Evolutionary conservation across 1,140 invertebrate genomes (phyloP).

Genomic region (Hyposmocoma kahamanoa): DNA sequence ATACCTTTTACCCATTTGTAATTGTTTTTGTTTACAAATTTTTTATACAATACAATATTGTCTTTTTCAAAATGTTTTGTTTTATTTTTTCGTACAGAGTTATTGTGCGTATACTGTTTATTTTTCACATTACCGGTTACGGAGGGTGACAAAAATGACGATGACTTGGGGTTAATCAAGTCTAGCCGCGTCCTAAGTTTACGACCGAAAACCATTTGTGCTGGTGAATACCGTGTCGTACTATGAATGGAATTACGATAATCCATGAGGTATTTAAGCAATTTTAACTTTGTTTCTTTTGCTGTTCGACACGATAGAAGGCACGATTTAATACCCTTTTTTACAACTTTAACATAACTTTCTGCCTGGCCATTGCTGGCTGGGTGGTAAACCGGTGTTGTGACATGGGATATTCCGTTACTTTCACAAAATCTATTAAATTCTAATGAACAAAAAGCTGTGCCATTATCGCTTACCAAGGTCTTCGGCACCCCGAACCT

Average conservation of each 20-base stretch:
- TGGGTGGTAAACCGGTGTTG: slow-evolving; percentile 9
- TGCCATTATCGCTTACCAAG: slow-evolving; percentile 7
- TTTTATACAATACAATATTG: slow-evolving; percentile 3
- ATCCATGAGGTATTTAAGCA: slow-evolving; percentile 2
- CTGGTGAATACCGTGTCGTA: slow-evolving; percentile 4
- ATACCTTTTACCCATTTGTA: slow-evolving; percentile 2
- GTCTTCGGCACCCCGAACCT: slow-evolving; percentile 2
- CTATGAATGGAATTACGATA: slow-evolving; percentile 8
- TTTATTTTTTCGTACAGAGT: neutral
- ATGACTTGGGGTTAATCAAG: neutral
- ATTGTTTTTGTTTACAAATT: slow-evolving; percentile 6
- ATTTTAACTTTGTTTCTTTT: neutral
- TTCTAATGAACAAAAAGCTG: slow-evolving; percentile 4
- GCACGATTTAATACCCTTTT: slow-evolving; percentile 6
- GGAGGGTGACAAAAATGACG: neutral
- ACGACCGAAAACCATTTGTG: slow-evolving; percentile 5
- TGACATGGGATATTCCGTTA: slow-evolving; percentile 7
- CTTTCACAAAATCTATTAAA: slow-evolving; percentile 7
- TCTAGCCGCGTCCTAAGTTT: slow-evolving; percentile 3
- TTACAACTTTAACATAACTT: slow-evolving; percentile 6
- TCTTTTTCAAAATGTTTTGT: neutral
- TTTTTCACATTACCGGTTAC: neutral
- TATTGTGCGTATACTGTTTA: slow-evolving; percentile 6
- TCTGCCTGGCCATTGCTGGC: slow-evolving; percentile 9
- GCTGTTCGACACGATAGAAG: neutral